phyloP scores from a whole-genome alignment of 2,797 vertebrate genomes.

The Coracias cyanogaster region DNA sequence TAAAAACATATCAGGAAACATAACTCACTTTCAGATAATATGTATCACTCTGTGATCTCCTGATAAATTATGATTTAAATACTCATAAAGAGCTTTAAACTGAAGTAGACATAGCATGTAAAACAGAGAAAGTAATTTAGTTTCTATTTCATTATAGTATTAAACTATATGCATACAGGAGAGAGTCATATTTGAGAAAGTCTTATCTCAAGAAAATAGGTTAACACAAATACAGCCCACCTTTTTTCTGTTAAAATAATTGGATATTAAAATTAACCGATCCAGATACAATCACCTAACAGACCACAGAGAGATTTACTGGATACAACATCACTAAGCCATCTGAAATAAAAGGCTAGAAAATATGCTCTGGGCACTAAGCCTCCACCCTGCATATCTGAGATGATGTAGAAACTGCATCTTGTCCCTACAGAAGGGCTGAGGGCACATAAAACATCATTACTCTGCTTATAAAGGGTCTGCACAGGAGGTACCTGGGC shows the following conservation, averaged over 20 bases:
- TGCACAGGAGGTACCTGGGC: background rate
- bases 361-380: background rate
- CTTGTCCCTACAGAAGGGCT: background rate
- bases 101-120: background rate
- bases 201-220: background rate
- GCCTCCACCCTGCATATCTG: rapidly evolving
- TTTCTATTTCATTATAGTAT: background rate
- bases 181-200: background rate
- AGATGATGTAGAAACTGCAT: background rate
- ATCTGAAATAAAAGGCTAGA: background rate
- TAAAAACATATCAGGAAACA: background rate
- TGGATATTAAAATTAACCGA: background rate
- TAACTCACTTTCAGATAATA: background rate
- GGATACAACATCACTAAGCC: background rate
- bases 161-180: background rate
- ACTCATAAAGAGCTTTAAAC: background rate
- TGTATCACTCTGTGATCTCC: background rate
- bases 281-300: background rate
- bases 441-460: background rate
- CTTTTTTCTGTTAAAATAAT: background rate
- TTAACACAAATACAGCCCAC: background rate
- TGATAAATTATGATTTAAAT: background rate
- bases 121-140: background rate
- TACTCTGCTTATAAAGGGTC: background rate
- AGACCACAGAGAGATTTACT: background rate